Percentiles rank a stretch among this genome's conserved stretches.
These are phyloP conservation scores for Cheilosia vulpina DNA, from an alignment of 2,888 invertebrate genomes.

Conservation along the genomic window DNA sequence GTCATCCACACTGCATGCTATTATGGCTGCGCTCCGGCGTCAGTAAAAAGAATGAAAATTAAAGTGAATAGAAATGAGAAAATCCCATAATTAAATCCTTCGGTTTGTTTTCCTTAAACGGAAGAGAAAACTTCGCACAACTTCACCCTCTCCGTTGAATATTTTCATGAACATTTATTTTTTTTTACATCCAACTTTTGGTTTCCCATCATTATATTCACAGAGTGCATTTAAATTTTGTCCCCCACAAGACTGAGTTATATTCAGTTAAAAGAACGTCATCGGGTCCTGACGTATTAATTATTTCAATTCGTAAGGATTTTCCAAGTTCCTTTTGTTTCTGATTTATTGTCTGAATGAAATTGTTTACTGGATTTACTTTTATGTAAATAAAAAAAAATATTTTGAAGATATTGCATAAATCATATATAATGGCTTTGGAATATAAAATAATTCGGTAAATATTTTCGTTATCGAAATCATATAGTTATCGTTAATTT, in stretches of 20 bases:
- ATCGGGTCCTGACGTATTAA: conserved; percentile 19
- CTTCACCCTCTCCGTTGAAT: conserved; percentile 9
- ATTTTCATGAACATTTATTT: neutral
- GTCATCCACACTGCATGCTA: conserved; percentile 11
- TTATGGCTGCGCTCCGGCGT: conserved; percentile 13
- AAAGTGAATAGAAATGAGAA: conserved; percentile 47
- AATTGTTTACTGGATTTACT: neutral
- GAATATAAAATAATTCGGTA: too few relatives aligned
- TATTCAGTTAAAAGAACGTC: conserved; percentile 34
- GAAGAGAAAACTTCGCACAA: conserved; percentile 45
- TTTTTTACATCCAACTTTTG: neutral
- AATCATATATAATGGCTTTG: too few relatives aligned
- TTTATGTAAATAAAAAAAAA: neutral
- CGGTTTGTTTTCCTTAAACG: conserved; percentile 42
- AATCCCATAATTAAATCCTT: conserved; percentile 54
- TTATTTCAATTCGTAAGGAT: conserved; percentile 27
- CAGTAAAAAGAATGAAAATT: conserved; percentile 40
- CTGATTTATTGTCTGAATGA: neutral
- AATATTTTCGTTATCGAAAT: too few relatives aligned
- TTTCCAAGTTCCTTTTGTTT: conserved; percentile 7
- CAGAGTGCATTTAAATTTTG: conserved; percentile 25
- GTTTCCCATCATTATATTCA: neutral
- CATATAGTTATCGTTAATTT: too few relatives aligned
- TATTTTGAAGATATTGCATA: too few relatives aligned
- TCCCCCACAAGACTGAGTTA: conserved; percentile 6